Conservation (phyloP, 2,888 invertebrate species). For the Xylocampa areola region DNA sequence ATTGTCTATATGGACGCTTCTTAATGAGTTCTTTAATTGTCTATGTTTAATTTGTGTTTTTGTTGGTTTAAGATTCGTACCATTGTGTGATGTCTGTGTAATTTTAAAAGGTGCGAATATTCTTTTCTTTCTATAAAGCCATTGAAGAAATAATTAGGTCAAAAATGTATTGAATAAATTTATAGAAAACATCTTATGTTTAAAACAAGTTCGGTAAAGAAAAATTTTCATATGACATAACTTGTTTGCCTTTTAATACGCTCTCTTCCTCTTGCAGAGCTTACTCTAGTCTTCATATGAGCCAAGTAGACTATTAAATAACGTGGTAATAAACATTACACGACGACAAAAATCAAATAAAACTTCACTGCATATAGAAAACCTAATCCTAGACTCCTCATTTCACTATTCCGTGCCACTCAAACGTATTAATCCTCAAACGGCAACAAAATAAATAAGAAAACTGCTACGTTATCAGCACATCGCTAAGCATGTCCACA, state of each 20-base stretch:
- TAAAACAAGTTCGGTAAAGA: too few relatives aligned
- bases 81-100: not conserved
- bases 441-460: constrained; percentile 64
- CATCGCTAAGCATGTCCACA: constrained; percentile 84
- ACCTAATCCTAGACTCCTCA: constrained; percentile 32
- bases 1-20: constrained; percentile 56
- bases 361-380: constrained; percentile 4
- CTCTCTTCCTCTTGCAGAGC: too few relatives aligned
- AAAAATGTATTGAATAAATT: too few relatives aligned
- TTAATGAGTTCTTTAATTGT: constrained; percentile 52
- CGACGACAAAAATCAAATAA: constrained; percentile 10
- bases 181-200: too few relatives aligned
- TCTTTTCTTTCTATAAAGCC: too few relatives aligned
- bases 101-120: not conserved
- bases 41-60: constrained; percentile 43
- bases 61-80: constrained; percentile 22
- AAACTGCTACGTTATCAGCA: constrained; percentile 81
- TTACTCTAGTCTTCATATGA: too few relatives aligned
- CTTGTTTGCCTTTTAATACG: too few relatives aligned
- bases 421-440: constrained; percentile 50
- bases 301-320: not conserved
- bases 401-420: constrained; percentile 40
- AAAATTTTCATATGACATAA: too few relatives aligned
- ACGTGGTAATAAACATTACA: not conserved
- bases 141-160: too few relatives aligned